Evolutionary conservation across 2,797 vertebrate genomes (phyloP).

Genomic region (Tokudaia tokunoshimensis): DNA sequence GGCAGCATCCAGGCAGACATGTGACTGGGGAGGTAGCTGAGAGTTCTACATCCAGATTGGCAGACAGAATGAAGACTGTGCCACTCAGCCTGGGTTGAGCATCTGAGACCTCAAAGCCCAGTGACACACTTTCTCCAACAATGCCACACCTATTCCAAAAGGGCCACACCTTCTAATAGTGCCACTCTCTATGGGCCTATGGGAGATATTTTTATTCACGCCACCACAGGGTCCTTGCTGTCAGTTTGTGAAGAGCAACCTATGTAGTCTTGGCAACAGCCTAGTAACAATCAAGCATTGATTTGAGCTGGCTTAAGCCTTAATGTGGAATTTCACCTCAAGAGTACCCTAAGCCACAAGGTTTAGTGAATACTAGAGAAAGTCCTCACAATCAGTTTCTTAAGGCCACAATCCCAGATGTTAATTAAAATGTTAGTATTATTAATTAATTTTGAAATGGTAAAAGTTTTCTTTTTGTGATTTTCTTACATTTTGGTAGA

Average conservation of each 20-base stretch:
- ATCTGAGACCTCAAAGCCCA: background rate
- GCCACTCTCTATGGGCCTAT: background rate
- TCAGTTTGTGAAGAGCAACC: background rate
- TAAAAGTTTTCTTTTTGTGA: constrained; percentile 46
- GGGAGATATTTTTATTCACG: background rate
- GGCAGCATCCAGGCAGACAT: background rate
- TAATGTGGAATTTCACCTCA: background rate
- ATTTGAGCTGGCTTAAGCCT: background rate
- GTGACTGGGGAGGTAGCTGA: background rate
- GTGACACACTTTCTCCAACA: background rate
- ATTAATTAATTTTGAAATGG: background rate
- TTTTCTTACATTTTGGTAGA: constrained; percentile 56
- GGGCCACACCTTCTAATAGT: background rate
- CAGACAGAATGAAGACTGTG: background rate
- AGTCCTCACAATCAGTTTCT: constrained; percentile 31
- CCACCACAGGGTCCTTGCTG: background rate
- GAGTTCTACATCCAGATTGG: background rate
- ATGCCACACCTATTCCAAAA: background rate
- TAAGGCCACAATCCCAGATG: constrained; percentile 18
- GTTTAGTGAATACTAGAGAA: constrained; percentile 26
- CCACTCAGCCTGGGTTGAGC: background rate
- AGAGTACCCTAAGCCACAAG: background rate
- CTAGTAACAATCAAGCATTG: background rate
- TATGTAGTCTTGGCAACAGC: background rate
- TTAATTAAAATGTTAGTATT: background rate